phyloP scores from a whole-genome alignment of 2,888 invertebrate species.

The Catocala nupta region DNA sequence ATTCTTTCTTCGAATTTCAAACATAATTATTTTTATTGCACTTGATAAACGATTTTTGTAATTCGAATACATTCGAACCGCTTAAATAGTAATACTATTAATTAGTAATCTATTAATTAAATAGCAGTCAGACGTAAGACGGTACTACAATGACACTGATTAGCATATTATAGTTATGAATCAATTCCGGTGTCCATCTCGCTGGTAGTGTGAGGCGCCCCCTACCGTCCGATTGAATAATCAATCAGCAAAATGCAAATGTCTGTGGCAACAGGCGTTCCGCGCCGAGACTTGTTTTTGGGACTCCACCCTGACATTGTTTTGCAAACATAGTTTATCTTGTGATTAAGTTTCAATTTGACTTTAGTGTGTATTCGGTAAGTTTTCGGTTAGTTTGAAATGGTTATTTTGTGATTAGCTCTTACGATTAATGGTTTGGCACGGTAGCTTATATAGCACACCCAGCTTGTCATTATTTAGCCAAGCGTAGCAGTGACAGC shows the following conservation, averaged over 20 bases:
- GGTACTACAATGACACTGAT: slow-evolving; percentile 43
- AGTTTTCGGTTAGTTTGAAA: slow-evolving; percentile 13
- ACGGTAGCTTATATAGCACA: too few relatives aligned
- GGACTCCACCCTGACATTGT: slow-evolving; percentile 39
- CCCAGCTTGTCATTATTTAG: too few relatives aligned
- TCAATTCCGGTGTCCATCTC: slow-evolving; percentile 72
- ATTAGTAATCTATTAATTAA: too few relatives aligned
- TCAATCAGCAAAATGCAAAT: slow-evolving; percentile 84
- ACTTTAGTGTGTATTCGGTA: slow-evolving; percentile 18
- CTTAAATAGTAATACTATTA: too few relatives aligned
- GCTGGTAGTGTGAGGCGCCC: slow-evolving; percentile 45
- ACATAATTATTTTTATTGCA: too few relatives aligned
- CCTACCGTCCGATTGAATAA: slow-evolving; percentile 80
- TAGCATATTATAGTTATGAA: slow-evolving; percentile 73
- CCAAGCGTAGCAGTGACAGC: too few relatives aligned
- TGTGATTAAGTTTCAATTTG: slow-evolving; percentile 38
- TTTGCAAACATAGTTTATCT: slow-evolving; percentile 35
- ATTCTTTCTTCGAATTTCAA: too few relatives aligned
- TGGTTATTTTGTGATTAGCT: background rate
- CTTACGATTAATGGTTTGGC: too few relatives aligned
- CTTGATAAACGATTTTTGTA: too few relatives aligned
- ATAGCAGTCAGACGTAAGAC: too few relatives aligned
- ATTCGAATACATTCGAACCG: too few relatives aligned
- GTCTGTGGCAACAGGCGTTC: slow-evolving; percentile 75
- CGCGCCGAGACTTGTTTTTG: slow-evolving; percentile 56